A percentile compares a stretch with the other conserved stretches of the same genome.
These are phyloP conservation scores for Cryptus viduatorius DNA, from an alignment of 2,888 invertebrate species.

Conservation along the genomic window DNA sequence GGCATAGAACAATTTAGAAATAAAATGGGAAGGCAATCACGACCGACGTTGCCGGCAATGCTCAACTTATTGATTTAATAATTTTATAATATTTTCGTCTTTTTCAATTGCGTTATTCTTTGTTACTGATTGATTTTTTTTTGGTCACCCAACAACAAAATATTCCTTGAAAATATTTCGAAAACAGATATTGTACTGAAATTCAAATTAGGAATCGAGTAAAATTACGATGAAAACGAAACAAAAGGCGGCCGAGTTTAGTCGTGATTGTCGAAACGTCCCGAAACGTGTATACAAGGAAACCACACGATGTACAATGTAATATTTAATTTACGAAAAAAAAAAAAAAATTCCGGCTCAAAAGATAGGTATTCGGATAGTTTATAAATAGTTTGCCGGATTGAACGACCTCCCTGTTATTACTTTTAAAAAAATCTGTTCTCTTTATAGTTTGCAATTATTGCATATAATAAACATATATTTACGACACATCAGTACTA, in stretches of 20 bases:
- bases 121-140: not conserved
- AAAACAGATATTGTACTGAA: slow-evolving; percentile 54
- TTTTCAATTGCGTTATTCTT: not conserved
- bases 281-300: slow-evolving; percentile 43
- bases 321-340: slow-evolving; percentile 62
- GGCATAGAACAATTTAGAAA: slow-evolving; percentile 37
- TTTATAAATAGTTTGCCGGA: slow-evolving; percentile 64
- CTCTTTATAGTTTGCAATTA: slow-evolving; percentile 66
- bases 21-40: slow-evolving; percentile 23
- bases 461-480: slow-evolving; percentile 76
- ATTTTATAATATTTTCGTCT: slow-evolving; percentile 24
- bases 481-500: slow-evolving; percentile 73
- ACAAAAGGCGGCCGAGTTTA: slow-evolving; percentile 41
- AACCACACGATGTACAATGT: slow-evolving; percentile 64
- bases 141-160: not conserved
- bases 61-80: slow-evolving; percentile 12
- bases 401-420: slow-evolving; percentile 78
- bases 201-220: slow-evolving; percentile 25
- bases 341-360: slow-evolving; percentile 49
- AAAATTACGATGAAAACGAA: slow-evolving; percentile 4
- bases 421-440: slow-evolving; percentile 63
- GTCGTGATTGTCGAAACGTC: slow-evolving; percentile 51
- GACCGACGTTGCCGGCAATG: slow-evolving; percentile 55
- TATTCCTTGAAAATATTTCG: slow-evolving; percentile 11
- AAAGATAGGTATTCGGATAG: slow-evolving; percentile 45